phyloP scores from a whole-genome alignment of 2,888 invertebrate species.

The Phorcus lineatus region DNA sequence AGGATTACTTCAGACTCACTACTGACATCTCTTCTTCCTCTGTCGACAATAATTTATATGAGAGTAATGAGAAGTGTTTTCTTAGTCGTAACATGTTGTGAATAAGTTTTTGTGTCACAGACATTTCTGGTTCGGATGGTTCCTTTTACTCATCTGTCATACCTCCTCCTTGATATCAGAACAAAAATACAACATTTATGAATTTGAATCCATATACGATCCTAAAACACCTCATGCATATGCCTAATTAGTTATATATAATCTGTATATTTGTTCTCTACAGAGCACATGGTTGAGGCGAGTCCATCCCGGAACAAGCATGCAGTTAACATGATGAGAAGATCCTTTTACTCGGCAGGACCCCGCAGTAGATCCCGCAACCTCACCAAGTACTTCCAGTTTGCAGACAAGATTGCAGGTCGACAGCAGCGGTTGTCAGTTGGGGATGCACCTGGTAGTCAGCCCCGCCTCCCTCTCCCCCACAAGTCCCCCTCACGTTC shows the following conservation, averaged over 20 bases:
- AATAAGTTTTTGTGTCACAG: too few relatives aligned
- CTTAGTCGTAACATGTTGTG: too few relatives aligned
- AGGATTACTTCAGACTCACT: too few relatives aligned
- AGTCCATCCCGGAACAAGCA: slow-evolving; percentile 56
- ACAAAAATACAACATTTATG: background rate
- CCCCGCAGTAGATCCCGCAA: slow-evolving; percentile 56
- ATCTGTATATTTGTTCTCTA: background rate
- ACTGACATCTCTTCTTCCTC: too few relatives aligned
- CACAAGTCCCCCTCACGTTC: slow-evolving; percentile 32
- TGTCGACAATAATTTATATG: too few relatives aligned
- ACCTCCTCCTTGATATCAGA: background rate
- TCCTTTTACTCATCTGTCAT: too few relatives aligned
- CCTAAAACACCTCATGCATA: slow-evolving; percentile 8
- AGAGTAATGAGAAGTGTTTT: too few relatives aligned
- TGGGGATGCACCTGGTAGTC: background rate
- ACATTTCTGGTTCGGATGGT: too few relatives aligned
- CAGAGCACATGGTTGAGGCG: slow-evolving; percentile 25
- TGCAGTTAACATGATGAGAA: slow-evolving; percentile 53
- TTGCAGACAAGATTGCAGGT: slow-evolving; percentile 59
- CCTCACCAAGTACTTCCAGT: slow-evolving; percentile 55
- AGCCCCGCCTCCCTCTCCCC: background rate
- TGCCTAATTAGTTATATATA: background rate
- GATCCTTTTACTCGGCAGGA: slow-evolving; percentile 64
- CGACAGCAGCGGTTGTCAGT: slow-evolving; percentile 25
- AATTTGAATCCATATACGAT: background rate